Conservation (phyloP, 2,113 vertebrate genomes). For the Gopherus evgoodei region DNA sequence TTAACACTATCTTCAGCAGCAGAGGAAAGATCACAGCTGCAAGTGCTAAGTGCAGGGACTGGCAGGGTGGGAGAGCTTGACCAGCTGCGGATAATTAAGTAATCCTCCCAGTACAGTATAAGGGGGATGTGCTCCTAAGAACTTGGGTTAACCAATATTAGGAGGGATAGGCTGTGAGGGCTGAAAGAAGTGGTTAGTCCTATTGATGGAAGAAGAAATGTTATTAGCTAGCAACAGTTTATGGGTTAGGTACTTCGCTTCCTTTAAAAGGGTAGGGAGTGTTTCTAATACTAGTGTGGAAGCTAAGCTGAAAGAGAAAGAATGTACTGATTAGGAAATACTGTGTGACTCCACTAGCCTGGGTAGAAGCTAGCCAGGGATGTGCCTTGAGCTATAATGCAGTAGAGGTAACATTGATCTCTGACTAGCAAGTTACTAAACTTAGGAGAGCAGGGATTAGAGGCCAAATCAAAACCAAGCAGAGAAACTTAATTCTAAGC, state of each 20-base stretch:
- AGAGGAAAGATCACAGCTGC: background rate
- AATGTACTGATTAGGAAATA: background rate
- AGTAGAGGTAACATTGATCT: background rate
- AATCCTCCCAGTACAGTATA: background rate
- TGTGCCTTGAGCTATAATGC: background rate
- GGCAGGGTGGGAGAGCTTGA: background rate
- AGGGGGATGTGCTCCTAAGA: background rate
- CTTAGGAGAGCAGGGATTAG: background rate
- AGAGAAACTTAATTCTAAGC: background rate
- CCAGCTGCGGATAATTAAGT: background rate
- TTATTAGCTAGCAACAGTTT: background rate
- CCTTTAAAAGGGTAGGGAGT: background rate
- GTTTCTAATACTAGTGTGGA: background rate
- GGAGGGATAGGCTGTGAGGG: background rate
- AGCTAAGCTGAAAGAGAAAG: background rate
- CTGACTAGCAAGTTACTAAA: background rate
- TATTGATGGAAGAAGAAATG: background rate
- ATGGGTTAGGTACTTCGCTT: background rate
- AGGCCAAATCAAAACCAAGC: background rate
- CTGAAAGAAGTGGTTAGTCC: background rate
- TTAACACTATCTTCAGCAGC: background rate
- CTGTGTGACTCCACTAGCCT: background rate
- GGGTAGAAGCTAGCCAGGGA: background rate
- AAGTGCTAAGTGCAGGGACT: background rate
- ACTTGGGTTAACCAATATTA: background rate